phyloP scores from a whole-genome alignment of 2,797 vertebrate species.

The Onychomys arenicola region DNA sequence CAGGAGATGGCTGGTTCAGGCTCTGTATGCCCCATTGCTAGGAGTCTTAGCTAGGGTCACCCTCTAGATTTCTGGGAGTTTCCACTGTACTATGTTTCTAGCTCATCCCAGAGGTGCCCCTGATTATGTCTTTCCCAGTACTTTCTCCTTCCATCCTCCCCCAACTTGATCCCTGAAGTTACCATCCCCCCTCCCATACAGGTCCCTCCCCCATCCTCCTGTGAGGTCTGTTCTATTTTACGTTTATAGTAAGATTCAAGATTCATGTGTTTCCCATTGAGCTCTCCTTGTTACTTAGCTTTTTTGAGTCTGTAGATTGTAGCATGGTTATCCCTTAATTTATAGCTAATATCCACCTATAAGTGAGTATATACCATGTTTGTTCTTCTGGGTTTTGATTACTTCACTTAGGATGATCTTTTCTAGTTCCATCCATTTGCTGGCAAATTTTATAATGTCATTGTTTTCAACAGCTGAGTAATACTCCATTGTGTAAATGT shows the following conservation, averaged over 20 bases:
- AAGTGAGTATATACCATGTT: not conserved
- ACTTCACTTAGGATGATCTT: not conserved
- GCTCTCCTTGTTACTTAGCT: not conserved
- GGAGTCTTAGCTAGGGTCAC: not conserved
- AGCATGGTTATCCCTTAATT: not conserved
- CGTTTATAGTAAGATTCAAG: not conserved
- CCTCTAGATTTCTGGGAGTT: not conserved
- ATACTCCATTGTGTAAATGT: not conserved
- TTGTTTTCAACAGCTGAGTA: not conserved
- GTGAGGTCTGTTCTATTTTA: not conserved
- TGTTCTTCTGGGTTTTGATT: not conserved
- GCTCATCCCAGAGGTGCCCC: not conserved
- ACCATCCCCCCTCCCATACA: accelerated
- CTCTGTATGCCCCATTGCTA: not conserved
- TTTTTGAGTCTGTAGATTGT: not conserved
- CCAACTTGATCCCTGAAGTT: not conserved
- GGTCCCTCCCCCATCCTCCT: not conserved
- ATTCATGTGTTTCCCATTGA: not conserved
- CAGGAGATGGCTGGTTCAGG: not conserved
- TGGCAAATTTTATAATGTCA: not conserved
- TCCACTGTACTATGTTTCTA: too few relatives aligned
- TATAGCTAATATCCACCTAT: not conserved
- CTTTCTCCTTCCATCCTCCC: not conserved
- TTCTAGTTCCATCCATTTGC: not conserved
- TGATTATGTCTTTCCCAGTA: not conserved